Evolutionary conservation across 92 coral and sea anemone species (phyloP).

Genomic region (Actinernus sp.): DNA sequence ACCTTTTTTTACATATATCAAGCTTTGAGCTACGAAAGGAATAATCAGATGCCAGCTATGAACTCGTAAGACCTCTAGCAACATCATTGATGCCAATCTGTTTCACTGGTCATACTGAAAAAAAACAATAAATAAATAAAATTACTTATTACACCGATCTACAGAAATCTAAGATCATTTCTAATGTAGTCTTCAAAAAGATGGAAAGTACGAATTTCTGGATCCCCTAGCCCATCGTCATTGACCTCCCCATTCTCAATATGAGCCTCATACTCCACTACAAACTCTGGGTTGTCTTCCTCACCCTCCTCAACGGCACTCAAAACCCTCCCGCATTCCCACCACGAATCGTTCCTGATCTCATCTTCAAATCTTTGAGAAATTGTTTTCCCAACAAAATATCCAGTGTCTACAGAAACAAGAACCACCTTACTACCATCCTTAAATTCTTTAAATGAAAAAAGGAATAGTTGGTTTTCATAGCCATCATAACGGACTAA

Average conservation of each 20-base stretch:
- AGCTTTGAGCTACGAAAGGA: slow-evolving; percentile 3
- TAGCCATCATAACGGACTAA: slow-evolving; percentile 42
- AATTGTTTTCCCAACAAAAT: slow-evolving; percentile 24
- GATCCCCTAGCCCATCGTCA: slow-evolving; percentile 16
- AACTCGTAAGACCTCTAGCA: slow-evolving; percentile 36
- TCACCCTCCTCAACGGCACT: slow-evolving; percentile 10
- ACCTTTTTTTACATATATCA: too few relatives aligned
- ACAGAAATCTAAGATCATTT: slow-evolving; percentile 11
- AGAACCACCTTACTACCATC: background rate
- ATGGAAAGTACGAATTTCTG: slow-evolving; percentile 29
- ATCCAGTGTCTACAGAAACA: slow-evolving; percentile 1
- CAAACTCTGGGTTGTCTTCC: slow-evolving; percentile 37
- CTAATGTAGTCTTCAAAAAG: slow-evolving; percentile 25
- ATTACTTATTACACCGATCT: background rate
- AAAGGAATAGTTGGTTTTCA: slow-evolving; percentile 19
- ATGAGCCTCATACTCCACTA: slow-evolving; percentile 25
- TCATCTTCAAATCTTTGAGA: slow-evolving; percentile 54
- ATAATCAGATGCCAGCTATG: slow-evolving; percentile 19
- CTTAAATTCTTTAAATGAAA: slow-evolving; percentile 27
- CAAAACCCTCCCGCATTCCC: slow-evolving; percentile 42
- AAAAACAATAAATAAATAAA: slow-evolving; percentile 7
- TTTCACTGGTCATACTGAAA: slow-evolving; percentile 41
- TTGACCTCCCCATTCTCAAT: background rate
- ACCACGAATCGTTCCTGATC: slow-evolving; percentile 32
- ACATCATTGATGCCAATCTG: slow-evolving; percentile 18